Conservation (phyloP, 2,113 vertebrate species). For the Scomber scombrus region DNA sequence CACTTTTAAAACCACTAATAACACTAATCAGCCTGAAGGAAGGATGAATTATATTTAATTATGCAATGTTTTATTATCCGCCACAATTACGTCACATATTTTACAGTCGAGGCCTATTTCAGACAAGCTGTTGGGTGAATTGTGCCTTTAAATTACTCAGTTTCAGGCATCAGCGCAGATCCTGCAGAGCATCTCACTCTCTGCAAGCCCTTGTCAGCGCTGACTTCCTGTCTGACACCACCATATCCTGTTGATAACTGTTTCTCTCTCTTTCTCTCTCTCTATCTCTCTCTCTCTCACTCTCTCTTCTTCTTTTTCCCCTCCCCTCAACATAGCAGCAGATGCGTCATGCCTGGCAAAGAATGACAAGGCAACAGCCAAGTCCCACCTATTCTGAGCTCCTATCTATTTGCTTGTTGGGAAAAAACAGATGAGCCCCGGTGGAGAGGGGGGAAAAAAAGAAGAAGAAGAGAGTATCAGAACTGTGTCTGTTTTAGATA, state of each 20-base stretch:
- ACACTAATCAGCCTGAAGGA: too few species aligned
- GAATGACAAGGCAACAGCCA: conserved; percentile 50
- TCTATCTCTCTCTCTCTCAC: background rate
- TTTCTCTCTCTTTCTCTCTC: background rate
- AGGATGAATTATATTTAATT: too few species aligned
- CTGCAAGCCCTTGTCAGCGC: conserved; percentile 40
- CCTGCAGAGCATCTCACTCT: conserved; percentile 27
- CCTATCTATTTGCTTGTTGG: conserved; percentile 50
- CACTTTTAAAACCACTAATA: too few species aligned
- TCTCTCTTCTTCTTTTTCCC: background rate
- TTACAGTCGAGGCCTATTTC: too few species aligned
- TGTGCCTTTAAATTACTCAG: too few species aligned
- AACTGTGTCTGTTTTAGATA: conserved; percentile 72
- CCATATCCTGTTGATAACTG: conserved; percentile 83
- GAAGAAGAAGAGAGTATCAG: conserved; percentile 14
- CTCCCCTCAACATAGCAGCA: conserved; percentile 54
- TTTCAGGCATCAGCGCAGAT: background rate
- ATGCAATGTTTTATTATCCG: background rate
- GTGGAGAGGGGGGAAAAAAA: background rate
- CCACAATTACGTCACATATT: background rate
- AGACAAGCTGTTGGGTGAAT: background rate
- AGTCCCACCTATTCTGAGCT: conserved; percentile 63
- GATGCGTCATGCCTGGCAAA: conserved; percentile 53
- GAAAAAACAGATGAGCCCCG: conserved; percentile 56
- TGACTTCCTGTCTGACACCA: conserved; percentile 82